These are phyloP conservation scores for Tringa solitaria DNA, from an alignment of 2,113 vertebrate species.

Conservation along the genomic window DNA sequence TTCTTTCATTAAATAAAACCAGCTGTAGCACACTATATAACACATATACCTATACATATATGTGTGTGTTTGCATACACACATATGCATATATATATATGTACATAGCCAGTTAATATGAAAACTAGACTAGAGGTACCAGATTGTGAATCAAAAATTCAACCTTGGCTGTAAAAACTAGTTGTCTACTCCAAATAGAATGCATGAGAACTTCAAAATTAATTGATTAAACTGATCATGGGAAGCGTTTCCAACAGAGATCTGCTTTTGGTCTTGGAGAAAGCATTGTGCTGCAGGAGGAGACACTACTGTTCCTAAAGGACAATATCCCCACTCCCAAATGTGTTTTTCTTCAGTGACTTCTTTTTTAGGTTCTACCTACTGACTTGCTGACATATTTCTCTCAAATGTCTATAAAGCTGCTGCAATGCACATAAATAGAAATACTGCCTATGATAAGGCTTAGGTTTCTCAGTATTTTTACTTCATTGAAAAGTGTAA, in stretches of 20 bases:
- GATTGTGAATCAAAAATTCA: neutral
- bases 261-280: neutral
- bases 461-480: neutral
- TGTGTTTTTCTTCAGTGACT: neutral
- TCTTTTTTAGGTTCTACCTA: neutral
- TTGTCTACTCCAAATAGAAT: neutral
- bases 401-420: neutral
- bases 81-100: no score
- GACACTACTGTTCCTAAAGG: neutral
- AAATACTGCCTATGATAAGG: neutral
- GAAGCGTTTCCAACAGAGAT: neutral
- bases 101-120: fast-evolving
- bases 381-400: neutral
- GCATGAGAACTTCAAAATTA: neutral
- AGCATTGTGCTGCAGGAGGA: neutral
- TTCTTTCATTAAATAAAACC: neutral
- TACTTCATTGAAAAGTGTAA: neutral
- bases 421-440: neutral
- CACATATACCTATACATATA: neutral
- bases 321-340: neutral
- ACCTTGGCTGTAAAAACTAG: neutral
- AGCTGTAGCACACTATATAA: neutral
- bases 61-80: neutral
- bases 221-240: neutral
- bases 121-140: neutral